A percentile compares a stretch with the other conserved stretches of the same genome.
Conservation (phyloP, 2,888 invertebrate genomes). For the Celastrina argiolus region DNA sequence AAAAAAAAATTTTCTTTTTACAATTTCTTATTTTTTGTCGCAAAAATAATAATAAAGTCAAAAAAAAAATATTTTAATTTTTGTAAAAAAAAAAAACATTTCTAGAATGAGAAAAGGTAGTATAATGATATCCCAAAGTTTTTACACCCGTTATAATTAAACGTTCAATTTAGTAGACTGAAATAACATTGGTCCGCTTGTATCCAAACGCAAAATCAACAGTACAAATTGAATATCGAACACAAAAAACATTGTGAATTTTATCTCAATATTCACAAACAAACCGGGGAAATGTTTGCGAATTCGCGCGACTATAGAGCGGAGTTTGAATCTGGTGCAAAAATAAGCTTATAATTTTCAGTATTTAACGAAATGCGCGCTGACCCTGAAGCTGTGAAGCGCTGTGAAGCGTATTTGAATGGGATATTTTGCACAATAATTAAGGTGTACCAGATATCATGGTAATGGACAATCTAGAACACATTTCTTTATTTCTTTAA, state of each 20-base stretch:
- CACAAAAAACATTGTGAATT: conserved; percentile 7
- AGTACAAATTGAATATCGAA: not conserved
- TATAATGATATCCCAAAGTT: too few species aligned
- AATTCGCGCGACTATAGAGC: not conserved
- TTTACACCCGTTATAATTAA: too few species aligned
- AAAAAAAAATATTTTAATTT: too few species aligned
- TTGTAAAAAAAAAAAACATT: too few species aligned
- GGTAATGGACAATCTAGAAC: too few species aligned
- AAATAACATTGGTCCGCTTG: not conserved
- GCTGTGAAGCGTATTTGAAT: not conserved
- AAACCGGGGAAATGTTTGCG: not conserved
- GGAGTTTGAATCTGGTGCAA: not conserved
- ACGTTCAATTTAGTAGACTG: too few species aligned
- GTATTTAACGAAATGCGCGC: not conserved
- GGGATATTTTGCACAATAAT: too few species aligned
- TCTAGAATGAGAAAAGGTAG: too few species aligned
- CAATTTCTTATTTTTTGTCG: too few species aligned
- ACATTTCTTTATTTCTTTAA: not conserved
- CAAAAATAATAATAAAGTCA: too few species aligned
- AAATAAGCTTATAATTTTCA: not conserved
- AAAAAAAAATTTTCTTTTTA: too few species aligned
- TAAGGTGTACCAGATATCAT: too few species aligned
- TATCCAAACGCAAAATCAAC: not conserved
- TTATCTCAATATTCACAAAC: not conserved
- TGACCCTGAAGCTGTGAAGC: not conserved